These are phyloP conservation scores for Limnephilus marmoratus DNA, from an alignment of 2,888 invertebrate species.

Conservation along the genomic window DNA sequence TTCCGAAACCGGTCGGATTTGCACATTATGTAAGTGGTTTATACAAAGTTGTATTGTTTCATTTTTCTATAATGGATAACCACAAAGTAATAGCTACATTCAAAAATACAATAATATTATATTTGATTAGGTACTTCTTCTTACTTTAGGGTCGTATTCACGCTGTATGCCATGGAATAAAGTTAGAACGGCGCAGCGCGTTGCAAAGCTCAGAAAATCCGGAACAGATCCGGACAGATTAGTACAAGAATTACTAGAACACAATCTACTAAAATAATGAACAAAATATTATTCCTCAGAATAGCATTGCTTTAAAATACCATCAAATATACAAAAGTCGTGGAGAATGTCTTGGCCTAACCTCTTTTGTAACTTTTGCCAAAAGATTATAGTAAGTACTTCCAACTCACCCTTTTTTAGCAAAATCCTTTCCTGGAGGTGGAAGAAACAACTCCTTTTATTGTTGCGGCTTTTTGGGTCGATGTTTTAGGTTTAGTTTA, in stretches of 20 bases:
- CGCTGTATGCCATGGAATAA: too few relatives aligned
- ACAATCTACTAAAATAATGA: neutral
- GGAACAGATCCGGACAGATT: neutral
- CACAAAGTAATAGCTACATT: too few relatives aligned
- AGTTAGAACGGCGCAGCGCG: too few relatives aligned
- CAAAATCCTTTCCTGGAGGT: neutral
- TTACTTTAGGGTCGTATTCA: too few relatives aligned
- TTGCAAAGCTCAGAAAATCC: neutral
- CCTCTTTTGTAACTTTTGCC: neutral
- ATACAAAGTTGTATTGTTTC: too few relatives aligned
- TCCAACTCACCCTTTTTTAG: neutral
- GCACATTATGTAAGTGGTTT: too few relatives aligned
- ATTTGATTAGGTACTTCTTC: too few relatives aligned
- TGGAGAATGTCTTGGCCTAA: neutral
- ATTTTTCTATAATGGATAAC: too few relatives aligned
- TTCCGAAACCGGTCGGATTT: too few relatives aligned
- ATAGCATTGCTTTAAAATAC: neutral
- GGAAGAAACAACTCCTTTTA: neutral
- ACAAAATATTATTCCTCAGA: neutral
- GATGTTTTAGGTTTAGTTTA: neutral
- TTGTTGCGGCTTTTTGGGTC: neutral
- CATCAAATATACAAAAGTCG: neutral
- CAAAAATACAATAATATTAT: too few relatives aligned
- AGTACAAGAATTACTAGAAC: neutral
- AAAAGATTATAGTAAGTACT: neutral